phyloP scores from a whole-genome alignment of 2,888 invertebrate genomes.

The Xanthia icteritia region DNA sequence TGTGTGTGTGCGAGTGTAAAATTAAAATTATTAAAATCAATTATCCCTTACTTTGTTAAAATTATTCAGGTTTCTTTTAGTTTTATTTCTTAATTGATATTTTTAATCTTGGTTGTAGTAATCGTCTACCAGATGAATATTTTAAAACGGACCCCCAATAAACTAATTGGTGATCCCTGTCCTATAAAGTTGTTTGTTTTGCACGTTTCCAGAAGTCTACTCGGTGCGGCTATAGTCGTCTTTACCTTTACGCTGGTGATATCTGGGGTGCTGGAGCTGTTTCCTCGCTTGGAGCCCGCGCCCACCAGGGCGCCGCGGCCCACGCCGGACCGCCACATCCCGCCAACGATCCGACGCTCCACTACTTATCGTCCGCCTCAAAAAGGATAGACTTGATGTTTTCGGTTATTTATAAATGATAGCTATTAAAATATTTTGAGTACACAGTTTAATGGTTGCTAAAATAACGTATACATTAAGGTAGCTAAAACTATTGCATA shows the following conservation, averaged over 20 bases:
- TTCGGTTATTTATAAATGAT: not conserved
- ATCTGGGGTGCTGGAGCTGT: conserved; percentile 32
- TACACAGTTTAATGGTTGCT: not conserved
- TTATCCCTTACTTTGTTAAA: too few relatives aligned
- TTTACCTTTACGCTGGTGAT: conserved; percentile 12
- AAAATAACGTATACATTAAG: too few relatives aligned
- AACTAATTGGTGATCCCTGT: not conserved
- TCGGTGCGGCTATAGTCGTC: conserved; percentile 27
- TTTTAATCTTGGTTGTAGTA: not conserved
- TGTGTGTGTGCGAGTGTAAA: too few relatives aligned
- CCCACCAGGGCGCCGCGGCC: not conserved
- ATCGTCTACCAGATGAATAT: not conserved
- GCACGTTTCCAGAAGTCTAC: conserved; percentile 21
- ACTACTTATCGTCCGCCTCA: not conserved
- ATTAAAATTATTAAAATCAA: too few relatives aligned
- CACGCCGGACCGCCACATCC: conserved; percentile 18
- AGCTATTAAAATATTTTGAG: conserved; percentile 1
- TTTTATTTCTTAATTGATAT: not conserved
- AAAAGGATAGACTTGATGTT: not conserved
- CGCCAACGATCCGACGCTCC: not conserved
- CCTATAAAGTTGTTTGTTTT: not conserved
- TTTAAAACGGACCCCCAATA: not conserved
- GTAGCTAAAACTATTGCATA: too few relatives aligned
- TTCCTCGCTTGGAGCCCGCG: conserved; percentile 31
- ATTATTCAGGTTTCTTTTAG: not conserved